Percentiles rank a stretch among this genome's conserved stretches.
These are phyloP conservation scores for Tanytarsus gracilentus DNA, from an alignment of 2,888 invertebrate species.

Conservation along the genomic window DNA sequence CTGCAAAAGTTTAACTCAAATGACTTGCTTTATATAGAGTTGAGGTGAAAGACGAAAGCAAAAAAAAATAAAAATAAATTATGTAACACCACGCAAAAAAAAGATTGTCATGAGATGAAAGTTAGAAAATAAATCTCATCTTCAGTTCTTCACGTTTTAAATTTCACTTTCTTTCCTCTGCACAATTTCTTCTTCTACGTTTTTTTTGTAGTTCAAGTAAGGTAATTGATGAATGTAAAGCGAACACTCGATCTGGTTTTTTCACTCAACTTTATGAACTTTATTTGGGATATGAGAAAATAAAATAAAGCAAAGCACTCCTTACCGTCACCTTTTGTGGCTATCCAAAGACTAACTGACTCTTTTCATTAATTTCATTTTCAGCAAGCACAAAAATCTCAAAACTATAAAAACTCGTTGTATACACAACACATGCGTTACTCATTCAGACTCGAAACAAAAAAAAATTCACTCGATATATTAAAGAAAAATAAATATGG, in stretches of 20 bases:
- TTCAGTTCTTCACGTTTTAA: slow-evolving; percentile 7
- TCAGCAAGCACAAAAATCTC: too few relatives aligned
- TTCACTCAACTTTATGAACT: background rate
- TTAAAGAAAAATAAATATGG: background rate
- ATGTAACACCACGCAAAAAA: slow-evolving; percentile 4
- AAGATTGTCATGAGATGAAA: slow-evolving; percentile 9
- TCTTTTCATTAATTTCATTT: background rate
- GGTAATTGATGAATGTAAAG: background rate
- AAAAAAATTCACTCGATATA: background rate
- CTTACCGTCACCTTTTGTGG: slow-evolving; percentile 22
- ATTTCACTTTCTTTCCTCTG: slow-evolving; percentile 6
- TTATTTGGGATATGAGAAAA: background rate
- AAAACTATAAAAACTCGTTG: too few relatives aligned
- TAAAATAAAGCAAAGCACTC: background rate
- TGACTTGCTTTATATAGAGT: slow-evolving; percentile 1
- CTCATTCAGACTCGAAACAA: too few relatives aligned
- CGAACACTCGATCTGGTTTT: background rate
- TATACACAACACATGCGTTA: too few relatives aligned
- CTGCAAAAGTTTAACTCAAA: slow-evolving; percentile 9
- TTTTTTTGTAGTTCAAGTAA: background rate
- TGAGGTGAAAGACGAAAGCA: background rate
- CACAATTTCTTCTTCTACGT: background rate
- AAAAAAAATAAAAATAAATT: background rate
- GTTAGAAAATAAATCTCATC: slow-evolving; percentile 17
- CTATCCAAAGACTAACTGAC: slow-evolving; percentile 19